phyloP scores from a whole-genome alignment of 2,888 invertebrate species.

The Hecatera dysodea region DNA sequence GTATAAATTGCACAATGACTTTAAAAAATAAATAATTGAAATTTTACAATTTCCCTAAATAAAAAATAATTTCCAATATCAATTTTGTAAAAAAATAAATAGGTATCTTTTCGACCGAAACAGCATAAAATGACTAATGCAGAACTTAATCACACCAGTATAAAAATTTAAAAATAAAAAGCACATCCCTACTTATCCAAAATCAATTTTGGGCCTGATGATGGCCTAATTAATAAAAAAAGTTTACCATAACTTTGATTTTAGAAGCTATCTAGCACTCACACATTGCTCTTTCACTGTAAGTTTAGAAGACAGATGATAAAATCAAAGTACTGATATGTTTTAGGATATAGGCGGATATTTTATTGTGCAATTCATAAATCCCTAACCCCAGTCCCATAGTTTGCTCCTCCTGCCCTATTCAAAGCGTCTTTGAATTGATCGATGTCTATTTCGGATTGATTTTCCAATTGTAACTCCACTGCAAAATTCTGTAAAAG shows the following conservation, averaged over 20 bases:
- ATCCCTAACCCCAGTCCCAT: constrained; percentile 94
- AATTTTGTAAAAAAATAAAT: constrained; percentile 73
- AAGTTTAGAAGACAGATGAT: constrained; percentile 50
- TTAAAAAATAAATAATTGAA: constrained; percentile 69
- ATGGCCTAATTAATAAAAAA: constrained; percentile 66
- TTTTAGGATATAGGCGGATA: constrained; percentile 68
- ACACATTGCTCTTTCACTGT: constrained; percentile 10
- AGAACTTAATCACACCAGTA: constrained; percentile 58
- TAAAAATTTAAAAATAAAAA: constrained; percentile 58
- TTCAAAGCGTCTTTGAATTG: constrained; percentile 93
- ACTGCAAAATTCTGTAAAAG: constrained; percentile 94
- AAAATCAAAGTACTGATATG: constrained; percentile 70
- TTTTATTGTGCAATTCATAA: constrained; percentile 85
- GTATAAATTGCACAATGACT: constrained; percentile 78
- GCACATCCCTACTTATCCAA: constrained; percentile 57
- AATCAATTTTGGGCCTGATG: constrained; percentile 68
- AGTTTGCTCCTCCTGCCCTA: constrained; percentile 95
- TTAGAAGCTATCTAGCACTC: constrained; percentile 38
- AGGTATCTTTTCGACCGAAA: constrained; percentile 58
- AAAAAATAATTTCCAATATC: constrained; percentile 75
- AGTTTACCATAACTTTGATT: constrained; percentile 66
- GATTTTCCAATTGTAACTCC: constrained; percentile 93
- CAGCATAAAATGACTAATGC: constrained; percentile 58
- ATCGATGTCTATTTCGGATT: constrained; percentile 93
- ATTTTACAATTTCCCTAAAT: constrained; percentile 62